phyloP scores from a whole-genome alignment of 2,113 vertebrate genomes.

The Pandion haliaetus region DNA sequence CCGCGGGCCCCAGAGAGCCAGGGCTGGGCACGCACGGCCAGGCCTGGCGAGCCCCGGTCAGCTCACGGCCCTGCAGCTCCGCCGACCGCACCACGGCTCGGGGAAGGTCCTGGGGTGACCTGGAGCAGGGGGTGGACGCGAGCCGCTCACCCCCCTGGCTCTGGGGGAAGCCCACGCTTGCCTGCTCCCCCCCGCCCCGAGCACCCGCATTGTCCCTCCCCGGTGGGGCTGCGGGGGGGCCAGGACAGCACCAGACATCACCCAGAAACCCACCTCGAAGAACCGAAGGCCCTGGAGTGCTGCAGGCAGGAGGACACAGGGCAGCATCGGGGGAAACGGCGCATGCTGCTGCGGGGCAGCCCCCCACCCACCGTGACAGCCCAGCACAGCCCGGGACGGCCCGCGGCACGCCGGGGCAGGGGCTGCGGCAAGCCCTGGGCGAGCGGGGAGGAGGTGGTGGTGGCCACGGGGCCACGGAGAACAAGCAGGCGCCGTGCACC shows the following conservation, averaged over 20 bases:
- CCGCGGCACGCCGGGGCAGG: no score
- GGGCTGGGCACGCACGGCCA: not conserved
- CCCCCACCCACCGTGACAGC: not conserved
- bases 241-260: no score
- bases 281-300: no score
- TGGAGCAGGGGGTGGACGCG: not conserved
- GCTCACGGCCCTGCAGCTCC: no score
- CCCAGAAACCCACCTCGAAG: no score
- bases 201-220: no score
- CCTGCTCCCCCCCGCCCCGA: rapidly evolving
- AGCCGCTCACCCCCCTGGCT: not conserved
- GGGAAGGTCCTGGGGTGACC: not conserved
- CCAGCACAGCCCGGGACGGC: not conserved
- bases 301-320: no score
- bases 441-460: no score
- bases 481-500: not conserved
- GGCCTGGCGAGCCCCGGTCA: no score
- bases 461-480: not conserved
- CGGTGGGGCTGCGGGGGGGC: no score
- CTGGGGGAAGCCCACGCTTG: not conserved
- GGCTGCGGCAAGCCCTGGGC: not conserved
- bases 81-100: no score
- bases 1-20: not conserved
- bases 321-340: not conserved
- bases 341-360: not conserved